Base-by-base conservation (phyloP, 2,797 vertebrate genomes). In the Moxostoma hubbsi region DNA sequence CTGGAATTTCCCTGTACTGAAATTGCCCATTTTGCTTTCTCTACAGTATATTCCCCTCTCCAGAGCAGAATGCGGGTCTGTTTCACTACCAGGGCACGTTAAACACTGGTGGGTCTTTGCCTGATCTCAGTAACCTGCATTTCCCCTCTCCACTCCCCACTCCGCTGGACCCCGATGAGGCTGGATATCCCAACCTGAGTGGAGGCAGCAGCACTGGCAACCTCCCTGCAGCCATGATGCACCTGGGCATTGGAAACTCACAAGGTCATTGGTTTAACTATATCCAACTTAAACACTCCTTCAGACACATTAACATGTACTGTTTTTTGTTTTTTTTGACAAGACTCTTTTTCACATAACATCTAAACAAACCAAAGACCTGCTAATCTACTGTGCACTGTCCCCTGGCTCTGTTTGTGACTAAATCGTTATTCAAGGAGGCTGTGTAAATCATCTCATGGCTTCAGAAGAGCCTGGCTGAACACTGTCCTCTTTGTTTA, bases 181-280 rank as follows among this genome's bases (percentile, higher is more conserved):
- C 58, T 5, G 86, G 87, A 0, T 95, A 94, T 79, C 90, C 89
- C 18, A 92, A 92, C 80, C 92, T 96, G 82, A 95, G 94, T 5
- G 90, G 93, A 54, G 95, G 95, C 66, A 95, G 90, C 85, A 96
- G 96, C 80, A 94, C 95, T 5, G 94, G 95, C 54, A 96, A 94
- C 87, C 94, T 97, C 54, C 95, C 95, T 0, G 95, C 95, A 2
- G 95, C 96, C 62, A 95, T 96, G 96, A 97, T 96, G 91, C 96
- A 96, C 83, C 88, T 97, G 9, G 96, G 95, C 78, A 92, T 96
- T 1, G 87, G 95, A 58, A 93, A 90, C 86, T 93, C 94, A 0
- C 93, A 94, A 67, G 94, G 95, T 94, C 87, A 79, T 91, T 81
- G 64, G 6, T 69, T 9, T 18, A 24, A 6, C 59, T 49, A 57